Base-by-base conservation (phyloP, 1,140 invertebrate species). In the Lithobius niger region DNA sequence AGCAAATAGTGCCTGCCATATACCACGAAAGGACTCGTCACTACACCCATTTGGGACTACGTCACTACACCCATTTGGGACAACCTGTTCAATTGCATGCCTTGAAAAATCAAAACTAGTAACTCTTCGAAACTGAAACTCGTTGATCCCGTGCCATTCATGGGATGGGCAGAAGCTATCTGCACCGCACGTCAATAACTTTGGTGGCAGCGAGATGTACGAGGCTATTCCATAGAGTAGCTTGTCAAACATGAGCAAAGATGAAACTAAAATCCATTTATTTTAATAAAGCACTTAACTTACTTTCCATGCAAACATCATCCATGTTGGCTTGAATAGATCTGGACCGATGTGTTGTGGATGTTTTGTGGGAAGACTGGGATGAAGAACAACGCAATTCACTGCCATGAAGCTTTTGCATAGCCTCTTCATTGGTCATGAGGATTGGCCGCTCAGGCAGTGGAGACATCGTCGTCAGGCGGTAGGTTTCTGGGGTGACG, bases 371-470 rank as follows among this genome's bases (percentile, higher is more conserved):
- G 3, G 25, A 45, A 15, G 13, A 18, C 16, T 19, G 4, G 27
- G 36, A n/a, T 3, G 4, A 25, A 2, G 54, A 53, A 27, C 28
- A 43, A 10, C 53, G 19, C 16, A 31, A 40, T 24, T 59, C 18
- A 19, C 45, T 31, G 0, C 86, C 86, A 65, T 89, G 87, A 1
- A 88, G 80, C 57, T 82, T 78, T 40, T 83, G 82, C 62, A 89
- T 73, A 0, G 86, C 86, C 68, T 90, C 87, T 64, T 88, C 84
- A 62, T 84, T 83, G 31, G 83, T 82, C 80, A 89, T 84, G 49
- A 91, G 74, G 70, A 88, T 80, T 10, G 62, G 61, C 25, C 64
- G 56, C 45, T 62, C 60, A 13, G 53, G 57, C 2, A 55, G 13
- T 1, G 63, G 57, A 13, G 52, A 47, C 21, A 40, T 26, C 10